Base-by-base conservation (phyloP, 1,140 invertebrate species). In the Cotesia typhae region DNA sequence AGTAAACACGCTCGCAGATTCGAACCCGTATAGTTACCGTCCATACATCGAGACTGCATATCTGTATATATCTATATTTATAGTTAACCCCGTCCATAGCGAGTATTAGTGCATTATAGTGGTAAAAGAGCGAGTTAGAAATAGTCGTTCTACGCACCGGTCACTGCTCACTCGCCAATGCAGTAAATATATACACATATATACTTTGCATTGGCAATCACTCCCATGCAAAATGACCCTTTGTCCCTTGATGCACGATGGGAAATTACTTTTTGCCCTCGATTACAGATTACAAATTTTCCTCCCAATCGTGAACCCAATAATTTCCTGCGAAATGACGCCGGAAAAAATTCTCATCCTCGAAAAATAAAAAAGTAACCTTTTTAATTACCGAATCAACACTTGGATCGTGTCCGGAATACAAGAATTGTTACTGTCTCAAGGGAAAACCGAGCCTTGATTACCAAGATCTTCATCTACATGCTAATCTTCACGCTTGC, bases 381-480 rank as follows among this genome's bases (percentile, higher is more conserved):
- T n/a, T 53, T 17, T 37, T 14, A 71, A 60, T 64, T 28, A 28
- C 67, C 35, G 66, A 60, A 74, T 71, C 68, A 74, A 72, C 75
- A 74, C 67, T 77, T 55, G 35, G 61, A 67, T 68, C 67, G 66
- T 73, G 69, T 71, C 60, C 14, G 61, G 67, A 75, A 78, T 64
- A 61, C 71, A 84, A 84, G 84, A 85, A 84, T 81, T 82, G 68
- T 79, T 78, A 81, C 84, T 86, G 80, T 84, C 84, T 83, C 84
- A 79, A 77, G 80, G 83, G 83, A 20, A 59, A 72, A 55, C 70
- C 78, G 81, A 76, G 79, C 82, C 83, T 86, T 86, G 84, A 86
- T 85, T 86, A 85, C 84, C 83, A 83, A 85, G 84, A 85, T 86
- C 84, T 85, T 86, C 84, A 86, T 86, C 84, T 86, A 84, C 84